These are phyloP conservation scores for Geotria australis DNA, from an alignment of 2,797 vertebrate genomes.

Conservation along the genomic window DNA sequence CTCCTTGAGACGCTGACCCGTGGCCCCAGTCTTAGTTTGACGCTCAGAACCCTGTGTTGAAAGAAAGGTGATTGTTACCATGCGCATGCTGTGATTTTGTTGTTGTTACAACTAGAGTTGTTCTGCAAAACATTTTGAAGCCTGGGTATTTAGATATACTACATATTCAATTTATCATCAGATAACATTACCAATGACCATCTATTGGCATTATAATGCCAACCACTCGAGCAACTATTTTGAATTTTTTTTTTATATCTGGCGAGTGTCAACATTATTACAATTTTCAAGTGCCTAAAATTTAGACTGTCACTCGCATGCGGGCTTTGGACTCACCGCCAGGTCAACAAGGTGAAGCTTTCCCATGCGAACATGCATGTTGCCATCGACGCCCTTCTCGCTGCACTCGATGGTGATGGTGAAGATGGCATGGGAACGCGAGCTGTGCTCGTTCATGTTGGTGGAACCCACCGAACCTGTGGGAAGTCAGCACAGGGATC, in stretches of 20 bases:
- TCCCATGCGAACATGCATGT: constrained; percentile 89
- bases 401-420: constrained; percentile 97
- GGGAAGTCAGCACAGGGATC: too few relatives aligned
- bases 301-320: constrained; percentile 85
- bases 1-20: constrained; percentile 81
- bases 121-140: too few relatives aligned
- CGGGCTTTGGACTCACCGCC: constrained; percentile 50
- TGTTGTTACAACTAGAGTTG: too few relatives aligned
- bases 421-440: constrained; percentile 87
- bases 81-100: too few relatives aligned
- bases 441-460: constrained; percentile 98
- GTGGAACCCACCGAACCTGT: constrained; percentile 79
- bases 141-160: too few relatives aligned
- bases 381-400: constrained; percentile 72
- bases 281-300: constrained; percentile 26
- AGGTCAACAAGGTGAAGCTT: constrained; percentile 90
- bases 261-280: too few relatives aligned
- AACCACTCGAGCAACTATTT: too few relatives aligned
- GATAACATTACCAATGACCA: too few relatives aligned
- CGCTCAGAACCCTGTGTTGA: constrained; percentile 52
- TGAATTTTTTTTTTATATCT: too few relatives aligned
- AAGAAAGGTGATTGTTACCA: too few relatives aligned
- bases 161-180: too few relatives aligned
- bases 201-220: too few relatives aligned
- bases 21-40: constrained; percentile 87